Evolutionary conservation across 2,888 invertebrate genomes (phyloP).

Genomic region (Xylota segnis): DNA sequence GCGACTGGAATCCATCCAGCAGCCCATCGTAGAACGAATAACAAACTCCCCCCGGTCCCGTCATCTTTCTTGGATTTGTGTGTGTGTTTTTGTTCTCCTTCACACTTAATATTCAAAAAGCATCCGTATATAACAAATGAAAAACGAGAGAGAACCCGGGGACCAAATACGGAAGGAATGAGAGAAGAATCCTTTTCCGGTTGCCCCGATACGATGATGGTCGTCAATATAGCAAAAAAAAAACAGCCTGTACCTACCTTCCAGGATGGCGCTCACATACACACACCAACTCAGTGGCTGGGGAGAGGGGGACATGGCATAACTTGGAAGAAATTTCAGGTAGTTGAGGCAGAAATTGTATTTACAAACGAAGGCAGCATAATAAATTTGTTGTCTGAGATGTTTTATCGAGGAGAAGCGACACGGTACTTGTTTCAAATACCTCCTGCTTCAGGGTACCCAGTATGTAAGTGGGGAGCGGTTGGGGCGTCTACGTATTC

Average conservation of each 20-base stretch:
- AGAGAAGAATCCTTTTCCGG: slow-evolving; percentile 55
- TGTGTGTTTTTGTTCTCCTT: slow-evolving; percentile 19
- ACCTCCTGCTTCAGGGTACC: slow-evolving; percentile 19
- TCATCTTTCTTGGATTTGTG: slow-evolving; percentile 44
- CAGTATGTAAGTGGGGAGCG: slow-evolving; percentile 1
- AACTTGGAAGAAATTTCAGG: slow-evolving; percentile 41
- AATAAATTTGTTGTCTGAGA: slow-evolving; percentile 67
- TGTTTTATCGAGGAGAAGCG: slow-evolving; percentile 49
- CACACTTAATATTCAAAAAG: slow-evolving; percentile 73
- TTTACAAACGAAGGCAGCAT: slow-evolving; percentile 71
- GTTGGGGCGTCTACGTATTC: slow-evolving; percentile 39
- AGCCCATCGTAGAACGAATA: slow-evolving; percentile 30
- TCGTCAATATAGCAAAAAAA: slow-evolving; percentile 27
- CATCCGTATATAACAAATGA: slow-evolving; percentile 57
- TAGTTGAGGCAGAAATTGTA: slow-evolving; percentile 65
- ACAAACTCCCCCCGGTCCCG: slow-evolving; percentile 16
- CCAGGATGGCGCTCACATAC: neutral
- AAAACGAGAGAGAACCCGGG: slow-evolving; percentile 33
- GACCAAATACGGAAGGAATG: slow-evolving; percentile 23
- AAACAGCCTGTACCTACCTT: slow-evolving; percentile 12
- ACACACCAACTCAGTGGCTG: too few relatives aligned
- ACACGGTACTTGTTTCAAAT: slow-evolving; percentile 9
- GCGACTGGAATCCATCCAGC: slow-evolving; percentile 37
- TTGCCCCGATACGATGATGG: slow-evolving; percentile 9
- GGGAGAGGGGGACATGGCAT: slow-evolving; percentile 1